A percentile compares a stretch with the other conserved stretches of the same genome.
Conservation (phyloP, 2,888 invertebrate species). For the Athalia cordata region DNA sequence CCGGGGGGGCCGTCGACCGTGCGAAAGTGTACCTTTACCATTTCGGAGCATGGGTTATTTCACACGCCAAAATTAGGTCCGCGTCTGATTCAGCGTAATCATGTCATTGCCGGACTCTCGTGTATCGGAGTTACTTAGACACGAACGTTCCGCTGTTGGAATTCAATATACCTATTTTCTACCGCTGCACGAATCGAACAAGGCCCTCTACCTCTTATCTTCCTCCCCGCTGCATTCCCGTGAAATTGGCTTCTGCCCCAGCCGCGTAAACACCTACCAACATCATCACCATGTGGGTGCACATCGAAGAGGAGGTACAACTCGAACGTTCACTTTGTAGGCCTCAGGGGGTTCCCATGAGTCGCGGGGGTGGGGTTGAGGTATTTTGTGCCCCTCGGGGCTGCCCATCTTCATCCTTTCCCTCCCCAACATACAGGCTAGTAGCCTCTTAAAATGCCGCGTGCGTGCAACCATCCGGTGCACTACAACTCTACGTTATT, state of each 20-base stretch:
- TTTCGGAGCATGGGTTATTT: slow-evolving; percentile 13
- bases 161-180: neutral
- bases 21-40: slow-evolving; percentile 40
- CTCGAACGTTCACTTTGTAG: slow-evolving; percentile 46
- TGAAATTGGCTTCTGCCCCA: slow-evolving; percentile 52
- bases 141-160: slow-evolving; percentile 17
- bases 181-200: neutral
- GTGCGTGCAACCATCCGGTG: slow-evolving; percentile 59
- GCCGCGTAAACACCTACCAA: slow-evolving; percentile 13
- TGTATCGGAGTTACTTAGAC: slow-evolving; percentile 6
- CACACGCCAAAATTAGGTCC: slow-evolving; percentile 34
- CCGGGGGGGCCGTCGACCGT: slow-evolving; percentile 27
- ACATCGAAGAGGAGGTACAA: slow-evolving; percentile 27
- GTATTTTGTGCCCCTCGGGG: slow-evolving; percentile 54
- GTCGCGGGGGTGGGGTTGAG: slow-evolving; percentile 61
- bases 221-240: slow-evolving; percentile 53
- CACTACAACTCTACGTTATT: slow-evolving; percentile 57
- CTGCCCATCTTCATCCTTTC: slow-evolving; percentile 49
- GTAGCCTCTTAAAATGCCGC: slow-evolving; percentile 40
- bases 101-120: slow-evolving; percentile 31
- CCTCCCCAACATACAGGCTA: slow-evolving; percentile 20
- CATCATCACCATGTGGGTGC: slow-evolving; percentile 19
- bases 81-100: slow-evolving; percentile 25
- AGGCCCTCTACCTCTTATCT: neutral
- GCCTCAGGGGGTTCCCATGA: slow-evolving; percentile 68